Conservation (phyloP, 2,888 invertebrate genomes). For the Dascillus cervinus region DNA sequence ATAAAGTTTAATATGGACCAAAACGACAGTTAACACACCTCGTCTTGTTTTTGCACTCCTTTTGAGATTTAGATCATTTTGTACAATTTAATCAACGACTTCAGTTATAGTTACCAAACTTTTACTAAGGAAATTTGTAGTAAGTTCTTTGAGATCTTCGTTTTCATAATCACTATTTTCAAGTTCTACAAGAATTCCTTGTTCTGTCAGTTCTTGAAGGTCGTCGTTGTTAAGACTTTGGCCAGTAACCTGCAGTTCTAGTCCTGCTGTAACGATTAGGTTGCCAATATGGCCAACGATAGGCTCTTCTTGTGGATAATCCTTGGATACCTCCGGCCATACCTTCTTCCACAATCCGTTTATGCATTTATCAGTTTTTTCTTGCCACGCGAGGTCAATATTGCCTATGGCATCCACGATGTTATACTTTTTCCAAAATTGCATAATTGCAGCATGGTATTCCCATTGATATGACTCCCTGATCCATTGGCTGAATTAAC, state of each 20-base stretch:
- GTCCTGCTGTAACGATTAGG: neutral
- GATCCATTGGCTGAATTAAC: constrained; percentile 15
- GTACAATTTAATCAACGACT: neutral
- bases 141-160: constrained; percentile 2
- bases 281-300: constrained; percentile 2
- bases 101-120: no score
- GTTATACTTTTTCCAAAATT: constrained; percentile 3
- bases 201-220: constrained; percentile 4
- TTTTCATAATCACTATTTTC: constrained; percentile 4
- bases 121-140: constrained; percentile 4
- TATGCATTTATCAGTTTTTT: constrained; percentile 1
- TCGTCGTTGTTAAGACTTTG: neutral
- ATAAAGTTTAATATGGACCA: no score
- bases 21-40: no score
- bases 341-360: neutral
- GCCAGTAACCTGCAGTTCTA: neutral
- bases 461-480: constrained; percentile 9
- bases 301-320: constrained; percentile 5
- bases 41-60: constrained; percentile 3
- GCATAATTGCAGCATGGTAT: constrained; percentile 10
- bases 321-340: constrained; percentile 1
- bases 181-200: constrained; percentile 3
- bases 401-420: constrained; percentile 1
- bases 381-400: constrained; percentile 2
- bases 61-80: constrained; percentile 3